Evolutionary conservation across 2,888 invertebrate species (phyloP), one percentile per base, ranked within the genome.

Genomic region (Ectobius pallidus): DNA sequence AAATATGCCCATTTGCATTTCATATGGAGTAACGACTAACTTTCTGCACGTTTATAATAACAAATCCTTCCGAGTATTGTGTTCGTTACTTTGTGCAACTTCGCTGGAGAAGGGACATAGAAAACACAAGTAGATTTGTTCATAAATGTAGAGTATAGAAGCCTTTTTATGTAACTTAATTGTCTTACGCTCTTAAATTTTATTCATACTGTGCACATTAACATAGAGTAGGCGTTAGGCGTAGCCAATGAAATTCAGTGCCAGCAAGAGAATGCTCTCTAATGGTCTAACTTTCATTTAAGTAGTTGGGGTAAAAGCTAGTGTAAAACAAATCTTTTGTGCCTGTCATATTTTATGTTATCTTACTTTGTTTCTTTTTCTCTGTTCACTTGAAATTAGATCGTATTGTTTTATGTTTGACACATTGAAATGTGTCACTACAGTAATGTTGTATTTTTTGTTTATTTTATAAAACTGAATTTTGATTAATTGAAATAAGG

Each of bases 281-380:
- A 55, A 30, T 58, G 58, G 58, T 58, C 25, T 58, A 30, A 30
- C 46, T 65, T 9, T 42, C 25, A 27, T 46, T 25, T 16, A n/a
- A 6, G 65, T 65, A 65, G 65, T 65, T 65, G 65, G 65, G 65
- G 25, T 65, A 30, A 34, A 58, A 30, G 1, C 46, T 65, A 65
- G 27, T 65, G 4, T 14, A 46, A 39, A 39, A 58, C 25, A 55
- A 16, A 16, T 46, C 22, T 65, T 46, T 14, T 39, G 65, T 65
- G 65, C 65, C 46, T 65, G 65, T 46, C 46, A 46, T 65, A 46
- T 65, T 65, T 65, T 65, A 46, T 65, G 65, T 65, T 65, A 20
- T 27, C 65, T 42, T 16, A 27, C 46, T 65, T 65, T 65, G n/a
- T 46, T 65, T 65, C 16, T 34, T n/a, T n/a, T 14, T 58, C 27